Base-by-base conservation (phyloP, 1,140 invertebrate species). In the Drosophila baimaii region DNA sequence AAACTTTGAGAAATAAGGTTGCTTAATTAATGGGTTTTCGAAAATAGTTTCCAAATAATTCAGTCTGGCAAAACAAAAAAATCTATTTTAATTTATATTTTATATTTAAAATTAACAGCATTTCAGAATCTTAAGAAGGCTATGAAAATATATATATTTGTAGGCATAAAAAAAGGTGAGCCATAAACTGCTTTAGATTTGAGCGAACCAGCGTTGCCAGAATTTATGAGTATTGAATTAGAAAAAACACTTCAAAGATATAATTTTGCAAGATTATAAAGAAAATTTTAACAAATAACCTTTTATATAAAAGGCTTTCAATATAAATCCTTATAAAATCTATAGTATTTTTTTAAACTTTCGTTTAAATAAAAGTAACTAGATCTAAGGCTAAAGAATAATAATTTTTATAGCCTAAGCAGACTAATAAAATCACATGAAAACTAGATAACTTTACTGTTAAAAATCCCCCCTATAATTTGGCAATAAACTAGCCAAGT, bases 131-230 rank as follows among this genome's bases (percentile, higher is more conserved):
- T 15, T 17, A 7, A 8, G n/a, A n/a, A n/a, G n/a, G n/a, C n/a
- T n/a, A n/a, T n/a, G n/a, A n/a, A n/a, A n/a, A n/a, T n/a, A n/a
- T n/a, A n/a, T n/a, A n/a, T n/a, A n/a, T n/a, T n/a, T n/a, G n/a
- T n/a, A n/a, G n/a, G n/a, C n/a, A n/a, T n/a, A n/a, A n/a, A n/a
- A n/a, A n/a, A n/a, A n/a, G n/a, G n/a, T n/a, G n/a, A n/a, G n/a
- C n/a, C n/a, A n/a, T n/a, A n/a, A n/a, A n/a, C 3, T n/a, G 44
- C 21, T 46, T 23, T 9, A 7, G 3, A n/a, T 9, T 23, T 5
- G 13, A 6, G 2, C 25, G 15, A 21, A 6, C 15, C 52, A 55
- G 52, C 5, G 54, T 25, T 57, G 54, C 54, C 54, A 56, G 9
- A 37, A 10, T 8, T 2, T 6, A 3, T 12, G 10, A 56, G 54